phyloP scores from a whole-genome alignment of 2,888 invertebrate species.

The Seira ritae region DNA sequence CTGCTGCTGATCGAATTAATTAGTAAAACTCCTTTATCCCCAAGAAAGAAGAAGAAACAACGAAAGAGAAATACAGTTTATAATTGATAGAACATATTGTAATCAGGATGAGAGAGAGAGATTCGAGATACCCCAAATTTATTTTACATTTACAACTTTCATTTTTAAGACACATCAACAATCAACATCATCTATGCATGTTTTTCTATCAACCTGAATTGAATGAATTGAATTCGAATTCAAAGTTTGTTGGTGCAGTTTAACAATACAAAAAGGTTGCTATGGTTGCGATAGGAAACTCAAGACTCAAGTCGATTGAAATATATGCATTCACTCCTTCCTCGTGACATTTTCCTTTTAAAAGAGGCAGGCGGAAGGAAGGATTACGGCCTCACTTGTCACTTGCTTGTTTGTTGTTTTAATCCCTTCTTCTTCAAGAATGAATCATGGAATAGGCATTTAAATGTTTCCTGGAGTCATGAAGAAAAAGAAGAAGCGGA shows the following conservation, averaged over 20 bases:
- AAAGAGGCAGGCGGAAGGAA: too few species aligned
- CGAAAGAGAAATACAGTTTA: background rate
- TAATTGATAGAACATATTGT: background rate
- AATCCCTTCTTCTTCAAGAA: background rate
- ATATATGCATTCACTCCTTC: background rate
- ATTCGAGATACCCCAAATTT: slow-evolving; percentile 17
- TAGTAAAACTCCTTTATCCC: too few species aligned
- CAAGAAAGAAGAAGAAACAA: too few species aligned
- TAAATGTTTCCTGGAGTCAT: background rate
- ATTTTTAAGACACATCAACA: background rate
- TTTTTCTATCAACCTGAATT: too few species aligned
- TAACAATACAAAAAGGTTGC: slow-evolving; percentile 12
- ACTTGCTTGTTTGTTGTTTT: too few species aligned
- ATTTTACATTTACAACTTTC: slow-evolving; percentile 9
- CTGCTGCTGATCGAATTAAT: too few species aligned
- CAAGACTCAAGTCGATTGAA: slow-evolving; percentile 9
- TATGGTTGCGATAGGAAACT: too few species aligned
- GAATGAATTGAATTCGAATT: too few species aligned
- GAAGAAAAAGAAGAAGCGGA: background rate
- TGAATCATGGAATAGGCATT: background rate
- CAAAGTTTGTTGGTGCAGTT: background rate
- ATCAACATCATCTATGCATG: background rate
- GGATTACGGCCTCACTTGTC: too few species aligned
- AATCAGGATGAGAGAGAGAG: background rate
- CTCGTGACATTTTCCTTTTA: too few species aligned